Evolutionary conservation across 2,113 vertebrate genomes (phyloP).

Genomic region (Anoura caudifer): DNA sequence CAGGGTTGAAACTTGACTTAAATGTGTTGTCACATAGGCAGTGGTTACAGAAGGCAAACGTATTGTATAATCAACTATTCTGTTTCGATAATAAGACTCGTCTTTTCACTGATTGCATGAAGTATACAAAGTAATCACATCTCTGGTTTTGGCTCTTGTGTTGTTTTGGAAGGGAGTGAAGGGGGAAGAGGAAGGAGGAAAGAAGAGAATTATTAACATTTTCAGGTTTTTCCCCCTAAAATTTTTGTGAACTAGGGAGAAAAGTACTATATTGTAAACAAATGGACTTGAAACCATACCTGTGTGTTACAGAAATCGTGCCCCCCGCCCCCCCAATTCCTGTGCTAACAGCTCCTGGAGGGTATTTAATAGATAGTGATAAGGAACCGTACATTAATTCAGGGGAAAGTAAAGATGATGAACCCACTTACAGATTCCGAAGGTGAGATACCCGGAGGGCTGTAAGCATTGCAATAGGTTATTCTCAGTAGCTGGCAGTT

Average conservation of each 20-base stretch:
- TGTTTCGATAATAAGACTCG: neutral
- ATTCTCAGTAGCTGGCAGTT: neutral
- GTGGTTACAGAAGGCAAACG: neutral
- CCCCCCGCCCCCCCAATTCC: neutral
- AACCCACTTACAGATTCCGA: neutral
- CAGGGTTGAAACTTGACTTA: constrained; percentile 48
- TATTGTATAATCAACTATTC: neutral
- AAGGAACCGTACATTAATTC: neutral
- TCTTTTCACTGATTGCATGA: constrained; percentile 24
- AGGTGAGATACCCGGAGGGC: neutral
- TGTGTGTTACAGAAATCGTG: constrained; percentile 2
- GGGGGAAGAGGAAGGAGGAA: neutral
- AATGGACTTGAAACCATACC: constrained; percentile 17
- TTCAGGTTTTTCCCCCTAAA: neutral
- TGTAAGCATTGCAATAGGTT: constrained; percentile 20
- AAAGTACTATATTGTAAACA: constrained; percentile 39
- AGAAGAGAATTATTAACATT: neutral
- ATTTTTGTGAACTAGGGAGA: constrained; percentile 21
- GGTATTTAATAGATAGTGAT: neutral
- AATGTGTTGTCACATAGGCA: neutral
- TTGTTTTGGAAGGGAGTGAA: constrained; percentile 45
- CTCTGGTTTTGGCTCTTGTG: constrained; percentile 21
- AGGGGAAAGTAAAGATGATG: constrained; percentile 39
- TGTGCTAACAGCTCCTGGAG: neutral
- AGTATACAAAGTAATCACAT: constrained; percentile 38